Percentiles rank a stretch among this genome's conserved stretches.
phyloP scores from a whole-genome alignment of 2,888 invertebrate species.

The Andrena minutula region DNA sequence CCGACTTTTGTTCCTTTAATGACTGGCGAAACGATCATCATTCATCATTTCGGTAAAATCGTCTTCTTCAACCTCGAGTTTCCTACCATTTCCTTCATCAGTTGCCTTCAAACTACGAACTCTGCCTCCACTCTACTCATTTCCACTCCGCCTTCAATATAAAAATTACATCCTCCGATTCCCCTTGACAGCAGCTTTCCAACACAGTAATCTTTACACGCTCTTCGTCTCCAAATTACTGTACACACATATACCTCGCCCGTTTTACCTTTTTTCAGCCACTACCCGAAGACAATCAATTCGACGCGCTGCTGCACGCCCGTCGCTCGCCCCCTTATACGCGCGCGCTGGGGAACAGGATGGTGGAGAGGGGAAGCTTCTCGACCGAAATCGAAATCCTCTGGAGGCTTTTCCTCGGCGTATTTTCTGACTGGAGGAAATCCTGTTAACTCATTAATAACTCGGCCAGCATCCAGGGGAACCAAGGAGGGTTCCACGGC shows the following conservation, averaged over 20 bases:
- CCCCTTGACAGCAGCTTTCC: too few relatives aligned
- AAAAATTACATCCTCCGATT: too few relatives aligned
- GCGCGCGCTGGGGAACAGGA: neutral
- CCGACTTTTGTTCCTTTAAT: too few relatives aligned
- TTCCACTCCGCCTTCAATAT: too few relatives aligned
- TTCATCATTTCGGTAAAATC: too few relatives aligned
- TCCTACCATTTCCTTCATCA: too few relatives aligned
- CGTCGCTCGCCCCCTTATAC: neutral
- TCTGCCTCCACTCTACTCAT: too few relatives aligned
- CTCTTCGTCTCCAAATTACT: too few relatives aligned
- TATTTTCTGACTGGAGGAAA: slow-evolving; percentile 81
- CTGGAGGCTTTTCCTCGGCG: slow-evolving; percentile 70
- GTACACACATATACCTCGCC: neutral
- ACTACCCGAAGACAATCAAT: slow-evolving; percentile 43
- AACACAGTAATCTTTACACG: too few relatives aligned
- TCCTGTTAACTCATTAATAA: slow-evolving; percentile 83
- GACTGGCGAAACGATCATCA: too few relatives aligned
- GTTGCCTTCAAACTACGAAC: too few relatives aligned
- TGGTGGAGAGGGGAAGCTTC: slow-evolving; percentile 27
- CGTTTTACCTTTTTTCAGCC: slow-evolving; percentile 41
- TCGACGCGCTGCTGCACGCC: slow-evolving; percentile 31
- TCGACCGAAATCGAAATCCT: slow-evolving; percentile 68
- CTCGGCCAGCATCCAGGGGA: slow-evolving; percentile 66
- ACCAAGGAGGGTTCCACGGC: slow-evolving; percentile 62
- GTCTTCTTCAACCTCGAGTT: too few relatives aligned